A percentile compares a stretch with the other conserved stretches of the same genome.
phyloP scores from a whole-genome alignment of 1,140 invertebrate species.

The Tetramorium parvispinum region DNA sequence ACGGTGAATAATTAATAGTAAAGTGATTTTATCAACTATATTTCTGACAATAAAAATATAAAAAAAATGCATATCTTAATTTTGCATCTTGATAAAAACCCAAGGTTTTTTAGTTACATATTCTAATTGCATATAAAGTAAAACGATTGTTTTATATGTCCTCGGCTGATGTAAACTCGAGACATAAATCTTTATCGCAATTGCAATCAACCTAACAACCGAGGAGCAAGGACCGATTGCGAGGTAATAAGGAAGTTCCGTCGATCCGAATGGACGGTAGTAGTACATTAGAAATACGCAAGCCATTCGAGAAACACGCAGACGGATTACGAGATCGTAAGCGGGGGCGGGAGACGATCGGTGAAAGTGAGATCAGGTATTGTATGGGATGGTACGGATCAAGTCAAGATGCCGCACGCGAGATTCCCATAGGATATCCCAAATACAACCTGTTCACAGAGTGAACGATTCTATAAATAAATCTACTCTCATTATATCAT shows the following conservation, averaged over 20 bases:
- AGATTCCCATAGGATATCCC: background rate
- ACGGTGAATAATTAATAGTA: background rate
- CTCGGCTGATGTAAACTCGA: background rate
- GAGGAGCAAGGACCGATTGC: background rate
- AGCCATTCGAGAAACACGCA: constrained; percentile 14
- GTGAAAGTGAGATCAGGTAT: constrained; percentile 46
- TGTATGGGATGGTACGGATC: background rate
- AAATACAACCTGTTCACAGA: background rate
- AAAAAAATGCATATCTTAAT: background rate
- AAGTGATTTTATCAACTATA: background rate
- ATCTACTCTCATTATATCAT: background rate
- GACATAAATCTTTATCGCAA: background rate
- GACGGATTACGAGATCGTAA: constrained; percentile 27
- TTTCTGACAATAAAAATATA: no score
- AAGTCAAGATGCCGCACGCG: background rate
- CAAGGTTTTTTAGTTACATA: background rate
- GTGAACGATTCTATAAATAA: background rate
- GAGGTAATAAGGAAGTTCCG: background rate
- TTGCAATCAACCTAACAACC: background rate
- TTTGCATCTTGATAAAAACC: no score
- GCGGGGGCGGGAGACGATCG: constrained; percentile 32
- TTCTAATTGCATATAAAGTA: background rate
- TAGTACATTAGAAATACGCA: constrained; percentile 26
- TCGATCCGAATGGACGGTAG: background rate
- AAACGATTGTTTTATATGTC: background rate